Base-by-base conservation (phyloP, 1,140 invertebrate species). In the Cylas formicarius region DNA sequence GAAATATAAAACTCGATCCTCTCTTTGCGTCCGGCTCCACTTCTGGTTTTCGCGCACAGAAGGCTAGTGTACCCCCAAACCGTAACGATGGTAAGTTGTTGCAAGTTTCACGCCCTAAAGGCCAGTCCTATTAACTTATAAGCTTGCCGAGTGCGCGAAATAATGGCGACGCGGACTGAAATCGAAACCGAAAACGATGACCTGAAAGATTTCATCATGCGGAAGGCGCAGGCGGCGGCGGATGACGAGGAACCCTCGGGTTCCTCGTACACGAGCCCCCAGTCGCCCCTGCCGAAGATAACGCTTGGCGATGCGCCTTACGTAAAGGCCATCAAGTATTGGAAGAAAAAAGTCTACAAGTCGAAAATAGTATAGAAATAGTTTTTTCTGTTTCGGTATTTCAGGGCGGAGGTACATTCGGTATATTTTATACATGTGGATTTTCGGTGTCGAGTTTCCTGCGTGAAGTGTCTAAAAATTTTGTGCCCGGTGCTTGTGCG, bases 1-100 rank as follows among this genome's bases (percentile, higher is more conserved):
- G 72, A 67, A 67, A 69, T 75, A 80, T 81, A 81, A 82, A 81
- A 81, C 77, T 73, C 72, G 71, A 69, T 67, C 69, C 70, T 69
- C 72, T 72, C 32, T 17, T 32, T 68, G 69, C 68, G 69, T 71
- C 65, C 69, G 71, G 72, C 73, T 75, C 75, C 80, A 82, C 76
- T 82, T 78, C 76, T 80, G 76, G 76, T 80, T 75, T 72, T 72
- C 28, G 48, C 48, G 56, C 49, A 58, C 61, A 61, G 63, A 64
- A 66, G 61, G 72, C 77, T 77, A 72, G 74, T 75, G 74, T 72
- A 39, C 73, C 73, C 72, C 74, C 67, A 74, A 72, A 54, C 42
- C 44, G 58, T 44, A 56, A 75, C 70, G 71, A 82, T 80, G 78
- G 78, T 80, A 68, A 80, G 77, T 73, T 61, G 64, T n/a, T 40